Conservation (phyloP, 2,113 vertebrate species). For the Seriola dumerili region DNA sequence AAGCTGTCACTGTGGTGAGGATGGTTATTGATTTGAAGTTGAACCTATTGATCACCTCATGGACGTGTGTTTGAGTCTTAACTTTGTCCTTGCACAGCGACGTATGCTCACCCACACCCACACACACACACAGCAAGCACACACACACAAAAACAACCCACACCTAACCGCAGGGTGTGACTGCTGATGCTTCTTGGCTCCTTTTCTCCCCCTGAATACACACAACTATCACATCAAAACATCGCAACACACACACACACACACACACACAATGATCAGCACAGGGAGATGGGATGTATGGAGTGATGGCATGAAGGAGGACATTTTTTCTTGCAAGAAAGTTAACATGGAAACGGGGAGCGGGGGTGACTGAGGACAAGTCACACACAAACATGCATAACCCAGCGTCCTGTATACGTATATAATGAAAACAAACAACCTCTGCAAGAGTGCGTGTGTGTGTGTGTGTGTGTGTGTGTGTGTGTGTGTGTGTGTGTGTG, state of each 20-base stretch:
- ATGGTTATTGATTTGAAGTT: slow-evolving; percentile 50
- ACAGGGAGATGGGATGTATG: background rate
- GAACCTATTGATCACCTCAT: slow-evolving; percentile 46
- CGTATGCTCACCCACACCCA: background rate
- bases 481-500: too few species aligned
- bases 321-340: slow-evolving; percentile 8
- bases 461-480: background rate
- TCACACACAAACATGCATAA: slow-evolving; percentile 4
- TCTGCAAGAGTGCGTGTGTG: too few species aligned
- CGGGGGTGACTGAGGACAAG: slow-evolving; percentile 3
- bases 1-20: background rate
- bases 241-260: background rate
- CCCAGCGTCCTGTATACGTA: background rate
- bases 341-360: slow-evolving; percentile 17
- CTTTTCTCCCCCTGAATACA: slow-evolving; percentile 3
- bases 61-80: slow-evolving; percentile 26
- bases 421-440: too few species aligned
- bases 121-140: too few species aligned
- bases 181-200: slow-evolving; percentile 45
- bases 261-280: background rate
- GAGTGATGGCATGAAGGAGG: background rate
- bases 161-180: slow-evolving; percentile 74
- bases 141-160: slow-evolving; percentile 17
- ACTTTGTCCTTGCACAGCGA: slow-evolving; percentile 59
- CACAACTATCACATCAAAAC: background rate